Percentiles rank a stretch among this genome's conserved stretches.
phyloP scores from a whole-genome alignment of 2,113 vertebrate genomes.

The Tauraco erythrolophus region DNA sequence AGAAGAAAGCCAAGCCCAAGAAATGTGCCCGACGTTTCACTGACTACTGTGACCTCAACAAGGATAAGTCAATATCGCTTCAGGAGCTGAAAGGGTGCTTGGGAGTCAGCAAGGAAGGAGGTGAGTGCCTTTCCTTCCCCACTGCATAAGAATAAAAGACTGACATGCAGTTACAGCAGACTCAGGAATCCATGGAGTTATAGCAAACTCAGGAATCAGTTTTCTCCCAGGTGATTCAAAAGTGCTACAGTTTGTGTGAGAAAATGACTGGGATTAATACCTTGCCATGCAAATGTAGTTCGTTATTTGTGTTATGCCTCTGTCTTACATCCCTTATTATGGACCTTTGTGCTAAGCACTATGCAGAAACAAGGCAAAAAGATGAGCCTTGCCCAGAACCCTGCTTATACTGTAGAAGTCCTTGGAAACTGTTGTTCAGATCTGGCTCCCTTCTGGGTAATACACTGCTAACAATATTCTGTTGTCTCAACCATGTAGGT shows the following conservation, averaged over 20 bases:
- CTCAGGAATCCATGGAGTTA: background rate
- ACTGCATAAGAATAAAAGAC: background rate
- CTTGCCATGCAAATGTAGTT: background rate
- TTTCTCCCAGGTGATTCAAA: background rate
- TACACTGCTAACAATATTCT: background rate
- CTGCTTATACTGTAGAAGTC: background rate
- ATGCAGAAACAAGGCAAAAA: background rate
- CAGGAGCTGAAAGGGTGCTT: conserved; percentile 96
- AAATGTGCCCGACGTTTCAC: conserved; percentile 94
- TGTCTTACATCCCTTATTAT: background rate
- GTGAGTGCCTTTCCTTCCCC: conserved; percentile 34
- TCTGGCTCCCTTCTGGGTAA: background rate
- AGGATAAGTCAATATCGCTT: conserved; percentile 93
- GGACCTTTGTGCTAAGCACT: background rate
- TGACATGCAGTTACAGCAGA: background rate
- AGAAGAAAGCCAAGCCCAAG: conserved; percentile 99
- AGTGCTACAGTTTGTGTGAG: background rate
- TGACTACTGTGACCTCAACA: conserved; percentile 98
- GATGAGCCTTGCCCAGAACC: background rate
- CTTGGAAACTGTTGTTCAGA: conserved; percentile 8
- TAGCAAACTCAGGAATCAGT: background rate
- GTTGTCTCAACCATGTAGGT: background rate
- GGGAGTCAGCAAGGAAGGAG: conserved; percentile 94
- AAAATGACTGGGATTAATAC: background rate
- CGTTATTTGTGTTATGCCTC: background rate